Percentiles rank a stretch among this genome's conserved stretches.
These are phyloP conservation scores for Helobdella robusta DNA, from an alignment of 2,888 invertebrate genomes.

Conservation along the genomic window DNA sequence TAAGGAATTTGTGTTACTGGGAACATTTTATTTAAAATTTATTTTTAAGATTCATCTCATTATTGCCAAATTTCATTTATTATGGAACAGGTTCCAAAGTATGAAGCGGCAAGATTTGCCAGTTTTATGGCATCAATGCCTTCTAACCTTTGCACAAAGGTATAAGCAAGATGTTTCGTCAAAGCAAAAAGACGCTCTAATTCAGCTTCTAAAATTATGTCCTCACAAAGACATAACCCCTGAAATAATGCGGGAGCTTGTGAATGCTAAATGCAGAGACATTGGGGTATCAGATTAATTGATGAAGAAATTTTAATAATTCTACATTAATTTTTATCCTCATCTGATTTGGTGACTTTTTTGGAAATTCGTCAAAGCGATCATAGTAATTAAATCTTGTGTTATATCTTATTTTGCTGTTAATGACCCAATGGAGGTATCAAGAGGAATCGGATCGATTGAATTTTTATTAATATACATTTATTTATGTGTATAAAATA, in stretches of 20 bases:
- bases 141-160: slow-evolving; percentile 83
- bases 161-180: slow-evolving; percentile 88
- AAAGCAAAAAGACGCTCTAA: slow-evolving; percentile 78
- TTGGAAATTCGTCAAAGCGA: too few species aligned
- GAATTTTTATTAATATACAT: too few species aligned
- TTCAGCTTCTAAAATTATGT: slow-evolving; percentile 62
- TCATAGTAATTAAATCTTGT: too few species aligned
- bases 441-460: too few species aligned
- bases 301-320: background rate
- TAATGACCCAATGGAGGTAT: too few species aligned
- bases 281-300: background rate
- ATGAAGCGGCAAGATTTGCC: slow-evolving; percentile 78
- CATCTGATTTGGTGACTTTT: background rate
- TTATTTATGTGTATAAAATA: too few species aligned
- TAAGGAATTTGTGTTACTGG: slow-evolving; percentile 46
- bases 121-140: slow-evolving; percentile 90
- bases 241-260: slow-evolving; percentile 75
- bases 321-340: too few species aligned
- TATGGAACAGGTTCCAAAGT: slow-evolving; percentile 51
- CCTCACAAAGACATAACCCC: slow-evolving; percentile 60
- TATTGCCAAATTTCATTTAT: background rate
- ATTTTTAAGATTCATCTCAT: background rate
- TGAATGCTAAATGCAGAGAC: background rate
- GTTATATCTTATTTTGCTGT: too few species aligned
- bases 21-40: background rate